Percentiles rank a stretch among this genome's conserved stretches.
Evolutionary conservation across 2,113 vertebrate genomes (phyloP).

Genomic region (Chroicocephalus ridibundus): DNA sequence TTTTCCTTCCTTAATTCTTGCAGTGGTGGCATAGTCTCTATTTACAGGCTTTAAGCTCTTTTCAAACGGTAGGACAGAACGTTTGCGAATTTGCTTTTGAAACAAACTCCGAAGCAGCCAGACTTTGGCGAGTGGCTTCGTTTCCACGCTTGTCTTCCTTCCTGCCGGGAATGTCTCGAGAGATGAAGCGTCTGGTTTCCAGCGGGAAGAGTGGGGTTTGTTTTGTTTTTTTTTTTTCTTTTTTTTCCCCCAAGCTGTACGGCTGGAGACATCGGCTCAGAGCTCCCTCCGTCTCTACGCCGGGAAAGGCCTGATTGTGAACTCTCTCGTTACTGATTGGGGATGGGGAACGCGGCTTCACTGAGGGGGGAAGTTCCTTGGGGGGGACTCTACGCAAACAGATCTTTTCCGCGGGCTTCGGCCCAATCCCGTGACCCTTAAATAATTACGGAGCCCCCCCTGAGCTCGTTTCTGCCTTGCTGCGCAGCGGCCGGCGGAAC

Average conservation of each 20-base stretch:
- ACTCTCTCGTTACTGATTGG: background rate
- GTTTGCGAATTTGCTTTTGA: constrained; percentile 48
- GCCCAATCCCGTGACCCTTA: background rate
- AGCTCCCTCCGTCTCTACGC: background rate
- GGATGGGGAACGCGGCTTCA: background rate
- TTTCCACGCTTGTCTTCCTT: background rate
- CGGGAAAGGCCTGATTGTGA: constrained; percentile 39
- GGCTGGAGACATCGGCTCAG: background rate
- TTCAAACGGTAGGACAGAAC: background rate
- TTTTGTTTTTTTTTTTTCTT: background rate
- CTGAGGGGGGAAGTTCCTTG: background rate
- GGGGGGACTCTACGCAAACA: background rate
- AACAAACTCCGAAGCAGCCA: constrained; percentile 26
- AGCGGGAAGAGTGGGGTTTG: background rate
- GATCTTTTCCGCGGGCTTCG: background rate
- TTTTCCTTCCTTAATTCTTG: constrained; percentile 13
- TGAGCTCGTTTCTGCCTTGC: background rate
- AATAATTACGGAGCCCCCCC: rapidly evolving
- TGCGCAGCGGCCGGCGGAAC: background rate
- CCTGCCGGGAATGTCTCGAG: background rate
- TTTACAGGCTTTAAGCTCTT: constrained; percentile 74
- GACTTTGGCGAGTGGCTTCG: background rate
- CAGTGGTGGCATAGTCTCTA: constrained; percentile 44
- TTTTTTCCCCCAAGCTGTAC: background rate
- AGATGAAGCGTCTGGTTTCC: background rate